Percentiles rank a stretch among this genome's conserved stretches.
Evolutionary conservation across 2,888 invertebrate genomes (phyloP).

Genomic region (Spilarctia lutea): DNA sequence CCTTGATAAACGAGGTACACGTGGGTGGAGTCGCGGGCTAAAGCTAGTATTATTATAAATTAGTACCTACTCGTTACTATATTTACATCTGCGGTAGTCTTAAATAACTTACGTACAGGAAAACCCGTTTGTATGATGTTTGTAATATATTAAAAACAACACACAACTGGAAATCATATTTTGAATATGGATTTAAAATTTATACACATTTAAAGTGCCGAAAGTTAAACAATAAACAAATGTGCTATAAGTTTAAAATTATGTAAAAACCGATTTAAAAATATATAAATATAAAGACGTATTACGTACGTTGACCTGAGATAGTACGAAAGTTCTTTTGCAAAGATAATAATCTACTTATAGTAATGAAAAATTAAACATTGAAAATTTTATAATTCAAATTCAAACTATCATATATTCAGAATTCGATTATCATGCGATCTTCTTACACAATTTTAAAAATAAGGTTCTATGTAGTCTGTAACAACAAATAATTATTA

Average conservation of each 20-base stretch:
- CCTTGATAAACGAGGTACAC: no score
- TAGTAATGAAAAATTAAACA: background rate
- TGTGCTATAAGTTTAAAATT: background rate
- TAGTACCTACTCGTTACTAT: no score
- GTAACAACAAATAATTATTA: no score
- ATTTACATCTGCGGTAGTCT: background rate
- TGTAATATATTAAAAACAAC: background rate
- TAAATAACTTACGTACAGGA: background rate
- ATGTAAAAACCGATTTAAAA: background rate
- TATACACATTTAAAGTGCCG: no score
- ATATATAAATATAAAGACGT: background rate
- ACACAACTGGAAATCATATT: no score
- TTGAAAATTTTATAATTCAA: no score
- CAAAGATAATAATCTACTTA: background rate
- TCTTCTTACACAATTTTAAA: no score
- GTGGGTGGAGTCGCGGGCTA: no score
- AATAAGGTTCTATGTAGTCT: no score
- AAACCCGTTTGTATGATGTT: background rate
- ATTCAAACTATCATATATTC: background rate
- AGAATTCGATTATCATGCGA: no score
- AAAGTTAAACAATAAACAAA: background rate
- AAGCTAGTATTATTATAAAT: no score
- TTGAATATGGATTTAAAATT: no score
- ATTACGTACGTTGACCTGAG: background rate
- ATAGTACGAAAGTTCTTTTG: background rate